Evolutionary conservation across 2,113 vertebrate species (phyloP).

Genomic region (Coptodon bakossiorum): DNA sequence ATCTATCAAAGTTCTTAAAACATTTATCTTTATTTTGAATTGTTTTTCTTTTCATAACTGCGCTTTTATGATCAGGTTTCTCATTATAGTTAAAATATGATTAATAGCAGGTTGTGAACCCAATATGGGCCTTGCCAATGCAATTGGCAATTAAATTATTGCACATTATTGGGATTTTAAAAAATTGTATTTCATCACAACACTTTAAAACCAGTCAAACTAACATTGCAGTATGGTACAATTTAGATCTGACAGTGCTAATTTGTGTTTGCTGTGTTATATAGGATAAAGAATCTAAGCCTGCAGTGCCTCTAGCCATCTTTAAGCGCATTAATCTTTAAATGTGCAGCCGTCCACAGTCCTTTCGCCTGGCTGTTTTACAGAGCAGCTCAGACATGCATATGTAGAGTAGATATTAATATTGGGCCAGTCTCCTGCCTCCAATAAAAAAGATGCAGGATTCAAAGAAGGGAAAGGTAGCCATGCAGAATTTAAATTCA

Average conservation of each 20-base stretch:
- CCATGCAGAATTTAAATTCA: conserved; percentile 22
- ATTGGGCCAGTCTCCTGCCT: background rate
- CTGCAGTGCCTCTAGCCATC: background rate
- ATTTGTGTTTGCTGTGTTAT: background rate
- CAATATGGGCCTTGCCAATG: background rate
- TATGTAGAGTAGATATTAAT: conserved; percentile 20
- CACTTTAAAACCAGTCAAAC: background rate
- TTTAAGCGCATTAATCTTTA: conserved; percentile 13
- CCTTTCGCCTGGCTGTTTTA: background rate
- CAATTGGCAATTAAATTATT: background rate
- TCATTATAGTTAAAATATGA: background rate
- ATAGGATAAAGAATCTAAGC: background rate
- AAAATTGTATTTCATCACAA: background rate
- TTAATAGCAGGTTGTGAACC: background rate
- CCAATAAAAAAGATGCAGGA: background rate
- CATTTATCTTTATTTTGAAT: background rate
- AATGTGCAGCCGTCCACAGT: background rate
- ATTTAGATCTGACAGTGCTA: background rate
- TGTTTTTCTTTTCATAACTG: background rate
- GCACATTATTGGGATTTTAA: background rate
- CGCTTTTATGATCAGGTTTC: background rate
- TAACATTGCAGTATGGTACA: background rate
- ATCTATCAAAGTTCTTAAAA: background rate
- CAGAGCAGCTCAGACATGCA: background rate
- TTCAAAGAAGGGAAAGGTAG: conserved; percentile 3